phyloP scores from a whole-genome alignment of 2,113 vertebrate species.

The Eurypyga helias region DNA sequence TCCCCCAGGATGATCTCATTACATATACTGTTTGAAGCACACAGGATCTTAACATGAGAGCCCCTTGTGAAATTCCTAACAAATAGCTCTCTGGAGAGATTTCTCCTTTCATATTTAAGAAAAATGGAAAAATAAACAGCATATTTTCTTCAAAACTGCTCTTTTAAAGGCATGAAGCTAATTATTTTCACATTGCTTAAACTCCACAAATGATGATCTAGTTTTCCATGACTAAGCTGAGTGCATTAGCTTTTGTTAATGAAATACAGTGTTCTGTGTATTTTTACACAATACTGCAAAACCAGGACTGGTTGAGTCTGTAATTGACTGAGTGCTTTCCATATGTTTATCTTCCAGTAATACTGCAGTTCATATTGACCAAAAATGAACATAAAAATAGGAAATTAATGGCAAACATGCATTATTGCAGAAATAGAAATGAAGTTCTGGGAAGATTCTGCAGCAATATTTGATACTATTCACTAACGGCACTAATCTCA shows the following conservation, averaged over 20 bases:
- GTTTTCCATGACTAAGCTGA: neutral
- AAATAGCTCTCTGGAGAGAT: neutral
- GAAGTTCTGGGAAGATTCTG: neutral
- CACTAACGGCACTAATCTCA: neutral
- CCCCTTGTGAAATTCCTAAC: neutral
- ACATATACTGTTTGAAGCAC: neutral
- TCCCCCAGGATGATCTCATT: neutral
- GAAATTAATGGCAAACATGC: neutral
- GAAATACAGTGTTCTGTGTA: neutral
- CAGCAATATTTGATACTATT: neutral
- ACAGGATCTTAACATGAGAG: neutral
- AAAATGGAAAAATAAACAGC: neutral
- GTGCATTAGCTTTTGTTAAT: neutral
- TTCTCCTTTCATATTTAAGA: neutral
- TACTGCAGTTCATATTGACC: neutral
- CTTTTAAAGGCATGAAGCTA: neutral
- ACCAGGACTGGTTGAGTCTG: neutral
- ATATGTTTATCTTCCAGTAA: neutral
- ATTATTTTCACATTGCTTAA: neutral
- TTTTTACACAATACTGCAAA: neutral
- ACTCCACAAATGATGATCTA: neutral
- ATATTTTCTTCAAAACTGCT: neutral
- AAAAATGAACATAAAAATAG: neutral
- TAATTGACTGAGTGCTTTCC: neutral
- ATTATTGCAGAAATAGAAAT: neutral